These are phyloP conservation scores for Seriola aureovittata DNA, from an alignment of 2,113 vertebrate genomes.

Conservation along the genomic window DNA sequence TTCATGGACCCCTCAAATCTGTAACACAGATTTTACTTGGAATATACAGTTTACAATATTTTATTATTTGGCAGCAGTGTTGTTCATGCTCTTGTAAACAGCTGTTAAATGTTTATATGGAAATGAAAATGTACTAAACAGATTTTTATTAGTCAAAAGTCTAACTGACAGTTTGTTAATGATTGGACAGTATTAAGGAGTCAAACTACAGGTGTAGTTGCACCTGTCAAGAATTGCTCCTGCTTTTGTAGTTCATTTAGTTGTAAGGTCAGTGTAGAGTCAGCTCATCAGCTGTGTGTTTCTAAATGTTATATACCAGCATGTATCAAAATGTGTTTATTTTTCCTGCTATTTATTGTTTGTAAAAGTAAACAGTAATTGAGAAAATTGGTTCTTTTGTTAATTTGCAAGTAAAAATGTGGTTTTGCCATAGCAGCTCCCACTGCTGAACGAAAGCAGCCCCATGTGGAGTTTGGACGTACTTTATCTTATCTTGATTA, in stretches of 20 bases:
- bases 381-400: background rate
- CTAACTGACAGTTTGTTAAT: too few relatives aligned
- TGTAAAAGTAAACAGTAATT: background rate
- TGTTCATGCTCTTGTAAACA: too few relatives aligned
- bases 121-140: too few relatives aligned
- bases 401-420: background rate
- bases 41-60: too few relatives aligned
- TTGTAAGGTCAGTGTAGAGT: background rate
- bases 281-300: background rate
- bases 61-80: too few relatives aligned
- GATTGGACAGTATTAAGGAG: background rate
- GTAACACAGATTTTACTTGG: too few relatives aligned
- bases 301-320: background rate
- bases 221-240: background rate
- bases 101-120: too few relatives aligned
- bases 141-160: too few relatives aligned
- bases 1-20: background rate
- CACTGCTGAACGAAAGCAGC: conserved; percentile 18
- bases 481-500: background rate
- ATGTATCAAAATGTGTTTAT: background rate
- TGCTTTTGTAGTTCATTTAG: background rate
- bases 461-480: background rate
- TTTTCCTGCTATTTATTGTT: background rate
- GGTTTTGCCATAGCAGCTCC: conserved; percentile 5
- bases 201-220: background rate